These are phyloP conservation scores for Diachasmimorpha longicaudata DNA, from an alignment of 1,140 invertebrate genomes.

Conservation along the genomic window DNA sequence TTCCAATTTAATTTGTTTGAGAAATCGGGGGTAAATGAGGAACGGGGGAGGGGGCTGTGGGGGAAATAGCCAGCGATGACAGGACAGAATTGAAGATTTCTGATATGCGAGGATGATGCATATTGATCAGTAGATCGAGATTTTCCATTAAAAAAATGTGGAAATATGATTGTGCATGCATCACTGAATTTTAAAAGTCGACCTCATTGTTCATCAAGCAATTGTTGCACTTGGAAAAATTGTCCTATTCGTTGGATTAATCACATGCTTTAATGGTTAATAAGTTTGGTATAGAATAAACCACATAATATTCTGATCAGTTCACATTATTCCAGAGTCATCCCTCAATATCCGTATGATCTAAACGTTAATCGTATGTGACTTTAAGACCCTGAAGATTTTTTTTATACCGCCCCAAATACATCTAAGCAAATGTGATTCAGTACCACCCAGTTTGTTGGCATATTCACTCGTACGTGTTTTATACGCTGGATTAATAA, in stretches of 20 bases:
- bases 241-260: no score
- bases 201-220: background rate
- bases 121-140: background rate
- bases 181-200: background rate
- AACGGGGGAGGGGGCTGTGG: no score
- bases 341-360: background rate
- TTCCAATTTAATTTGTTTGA: background rate
- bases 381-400: background rate
- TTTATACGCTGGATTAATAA: constrained; percentile 19
- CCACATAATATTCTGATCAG: background rate
- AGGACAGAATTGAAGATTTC: background rate
- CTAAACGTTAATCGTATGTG: constrained; percentile 7
- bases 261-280: no score
- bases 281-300: no score
- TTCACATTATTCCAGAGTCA: background rate
- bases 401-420: background rate
- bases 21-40: background rate
- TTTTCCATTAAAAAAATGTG: background rate
- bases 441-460: background rate
- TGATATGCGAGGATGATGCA: background rate
- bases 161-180: background rate
- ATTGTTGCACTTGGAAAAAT: no score
- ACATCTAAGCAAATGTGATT: background rate
- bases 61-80: background rate
- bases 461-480: background rate